Evolutionary conservation across 2,888 invertebrate species (phyloP).

Genomic region (Cryptocephalus moraei): DNA sequence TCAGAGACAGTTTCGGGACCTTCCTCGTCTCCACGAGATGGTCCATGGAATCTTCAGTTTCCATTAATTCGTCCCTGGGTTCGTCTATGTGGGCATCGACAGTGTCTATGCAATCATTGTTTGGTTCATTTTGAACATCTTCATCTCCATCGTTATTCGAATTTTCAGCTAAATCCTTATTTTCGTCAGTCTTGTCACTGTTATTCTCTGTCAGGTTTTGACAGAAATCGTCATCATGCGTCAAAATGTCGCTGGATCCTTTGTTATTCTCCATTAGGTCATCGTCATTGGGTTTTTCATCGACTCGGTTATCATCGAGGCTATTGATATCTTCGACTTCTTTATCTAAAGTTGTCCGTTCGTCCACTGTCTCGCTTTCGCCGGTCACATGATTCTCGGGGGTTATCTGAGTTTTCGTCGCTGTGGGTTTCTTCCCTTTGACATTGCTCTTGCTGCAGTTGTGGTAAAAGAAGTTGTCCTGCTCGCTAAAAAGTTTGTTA

Average conservation of each 20-base stretch:
- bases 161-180: background rate
- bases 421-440: slow-evolving; percentile 13
- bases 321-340: background rate
- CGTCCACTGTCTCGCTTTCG: slow-evolving; percentile 18
- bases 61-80: background rate
- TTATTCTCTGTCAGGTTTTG: background rate
- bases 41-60: slow-evolving; percentile 9
- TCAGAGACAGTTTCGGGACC: slow-evolving; percentile 58
- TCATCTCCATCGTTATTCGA: background rate
- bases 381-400: slow-evolving; percentile 30
- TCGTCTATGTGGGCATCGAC: background rate
- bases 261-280: slow-evolving; percentile 5
- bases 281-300: slow-evolving; percentile 5
- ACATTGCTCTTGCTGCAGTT: slow-evolving; percentile 40
- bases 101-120: background rate
- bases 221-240: background rate
- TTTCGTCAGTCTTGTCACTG: background rate
- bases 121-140: background rate
- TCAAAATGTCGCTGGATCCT: background rate
- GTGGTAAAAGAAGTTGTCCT: slow-evolving; percentile 67
- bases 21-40: slow-evolving; percentile 34
- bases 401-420: slow-evolving; percentile 20
- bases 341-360: slow-evolving; percentile 8
- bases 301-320: background rate
- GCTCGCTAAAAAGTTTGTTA: slow-evolving; percentile 66